Evolutionary conservation across 2,113 vertebrate genomes (phyloP).

Genomic region (Lamprologus callipterus): DNA sequence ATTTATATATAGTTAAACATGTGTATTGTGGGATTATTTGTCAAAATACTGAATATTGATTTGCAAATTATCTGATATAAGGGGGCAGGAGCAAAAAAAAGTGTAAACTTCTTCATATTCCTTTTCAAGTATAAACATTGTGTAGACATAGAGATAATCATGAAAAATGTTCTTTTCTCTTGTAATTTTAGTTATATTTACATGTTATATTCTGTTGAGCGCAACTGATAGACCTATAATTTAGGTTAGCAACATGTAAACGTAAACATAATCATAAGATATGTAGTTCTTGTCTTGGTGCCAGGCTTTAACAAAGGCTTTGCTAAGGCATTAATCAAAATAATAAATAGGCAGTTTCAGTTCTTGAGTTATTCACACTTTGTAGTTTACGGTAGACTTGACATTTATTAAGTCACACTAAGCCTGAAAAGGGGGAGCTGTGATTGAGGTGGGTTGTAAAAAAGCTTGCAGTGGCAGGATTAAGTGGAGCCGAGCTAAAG

Average conservation of each 20-base stretch:
- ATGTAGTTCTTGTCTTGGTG: rapidly evolving
- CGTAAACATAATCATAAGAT: not conserved
- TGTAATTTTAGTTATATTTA: not conserved
- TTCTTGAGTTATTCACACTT: not conserved
- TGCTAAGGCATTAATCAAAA: not conserved
- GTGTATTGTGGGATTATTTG: not conserved
- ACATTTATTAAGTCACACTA: not conserved
- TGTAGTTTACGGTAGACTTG: not conserved
- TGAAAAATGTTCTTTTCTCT: not conserved
- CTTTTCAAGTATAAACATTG: not conserved
- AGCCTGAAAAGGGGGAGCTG: not conserved
- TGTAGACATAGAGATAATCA: not conserved
- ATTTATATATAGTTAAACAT: not conserved
- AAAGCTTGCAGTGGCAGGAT: not conserved
- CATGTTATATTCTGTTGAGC: not conserved
- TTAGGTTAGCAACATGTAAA: not conserved
- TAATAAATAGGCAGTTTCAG: not conserved
- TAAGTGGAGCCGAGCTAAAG: not conserved
- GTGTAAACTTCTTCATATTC: not conserved
- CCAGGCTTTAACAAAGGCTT: not conserved
- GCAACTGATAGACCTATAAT: rapidly evolving
- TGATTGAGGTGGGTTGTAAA: not conserved
- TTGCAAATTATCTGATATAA: not conserved
- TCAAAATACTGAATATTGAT: not conserved
- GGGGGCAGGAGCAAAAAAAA: not conserved